These are phyloP conservation scores for Mandrillus leucophaeus DNA, from an alignment of 2,113 vertebrate genomes.

Conservation along the genomic window DNA sequence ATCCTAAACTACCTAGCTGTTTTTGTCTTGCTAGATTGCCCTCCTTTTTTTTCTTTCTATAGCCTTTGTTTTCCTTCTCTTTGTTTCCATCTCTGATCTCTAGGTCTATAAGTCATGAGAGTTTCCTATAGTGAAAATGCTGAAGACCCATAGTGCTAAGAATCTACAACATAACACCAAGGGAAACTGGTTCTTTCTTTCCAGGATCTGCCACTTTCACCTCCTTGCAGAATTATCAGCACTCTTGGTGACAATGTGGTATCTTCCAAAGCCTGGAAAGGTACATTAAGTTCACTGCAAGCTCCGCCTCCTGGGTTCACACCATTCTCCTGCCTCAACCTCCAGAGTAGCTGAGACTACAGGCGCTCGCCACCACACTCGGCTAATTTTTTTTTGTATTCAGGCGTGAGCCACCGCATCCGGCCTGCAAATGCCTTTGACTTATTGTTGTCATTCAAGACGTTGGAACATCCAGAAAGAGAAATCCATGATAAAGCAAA, in stretches of 20 bases:
- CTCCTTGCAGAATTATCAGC: neutral
- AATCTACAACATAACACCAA: neutral
- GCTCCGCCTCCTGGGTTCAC: too few species aligned
- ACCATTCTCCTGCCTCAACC: too few species aligned
- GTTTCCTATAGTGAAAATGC: neutral
- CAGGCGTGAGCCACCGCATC: too few species aligned
- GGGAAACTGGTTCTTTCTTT: neutral
- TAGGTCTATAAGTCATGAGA: neutral
- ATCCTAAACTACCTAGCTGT: neutral
- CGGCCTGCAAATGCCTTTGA: neutral
- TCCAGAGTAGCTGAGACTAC: too few species aligned
- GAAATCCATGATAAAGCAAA: neutral
- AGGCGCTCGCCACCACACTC: too few species aligned
- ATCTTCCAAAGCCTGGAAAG: neutral
- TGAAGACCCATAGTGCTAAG: neutral
- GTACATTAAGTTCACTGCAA: neutral
- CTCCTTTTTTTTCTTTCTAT: too few species aligned
- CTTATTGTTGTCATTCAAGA: neutral
- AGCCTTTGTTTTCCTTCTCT: neutral
- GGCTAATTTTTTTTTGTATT: too few species aligned
- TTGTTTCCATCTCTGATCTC: neutral
- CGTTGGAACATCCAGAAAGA: neutral
- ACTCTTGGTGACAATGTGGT: neutral
- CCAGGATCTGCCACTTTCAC: neutral
- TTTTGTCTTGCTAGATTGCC: neutral